Evolutionary conservation across 1,140 invertebrate species (phyloP).

Genomic region (Zelostemma sp.): DNA sequence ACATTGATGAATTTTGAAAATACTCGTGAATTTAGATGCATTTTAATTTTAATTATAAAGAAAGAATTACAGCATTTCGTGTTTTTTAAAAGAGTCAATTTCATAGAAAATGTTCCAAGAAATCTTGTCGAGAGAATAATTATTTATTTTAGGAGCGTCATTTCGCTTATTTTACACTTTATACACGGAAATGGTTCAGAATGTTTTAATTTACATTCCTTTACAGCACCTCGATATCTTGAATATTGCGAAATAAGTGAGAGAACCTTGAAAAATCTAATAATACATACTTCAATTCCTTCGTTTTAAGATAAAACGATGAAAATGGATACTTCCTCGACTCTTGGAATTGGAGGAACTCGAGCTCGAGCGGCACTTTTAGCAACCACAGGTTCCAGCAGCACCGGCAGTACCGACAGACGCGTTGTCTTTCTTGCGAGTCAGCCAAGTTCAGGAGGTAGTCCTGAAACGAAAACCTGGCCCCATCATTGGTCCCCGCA

Average conservation of each 20-base stretch:
- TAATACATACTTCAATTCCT: constrained; percentile 22
- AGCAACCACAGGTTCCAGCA: constrained; percentile 59
- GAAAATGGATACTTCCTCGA: constrained; percentile 65
- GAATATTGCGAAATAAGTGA: constrained; percentile 17
- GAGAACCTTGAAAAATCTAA: constrained; percentile 26
- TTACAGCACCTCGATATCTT: too few relatives aligned
- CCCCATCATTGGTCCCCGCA: constrained; percentile 69
- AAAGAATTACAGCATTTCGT: too few relatives aligned
- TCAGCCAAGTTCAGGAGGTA: constrained; percentile 52
- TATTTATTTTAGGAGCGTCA: too few relatives aligned
- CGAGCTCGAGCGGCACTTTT: constrained; percentile 64
- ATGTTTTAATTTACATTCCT: too few relatives aligned
- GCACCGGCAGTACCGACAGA: constrained; percentile 60
- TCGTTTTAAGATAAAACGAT: constrained; percentile 36
- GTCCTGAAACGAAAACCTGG: constrained; percentile 66
- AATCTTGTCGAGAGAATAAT: too few relatives aligned
- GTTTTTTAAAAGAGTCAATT: too few relatives aligned
- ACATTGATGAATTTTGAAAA: too few relatives aligned
- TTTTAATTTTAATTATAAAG: too few relatives aligned
- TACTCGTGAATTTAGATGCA: too few relatives aligned
- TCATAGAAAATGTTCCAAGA: too few relatives aligned
- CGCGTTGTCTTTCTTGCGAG: constrained; percentile 65
- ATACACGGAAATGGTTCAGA: too few relatives aligned
- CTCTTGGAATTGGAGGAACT: constrained; percentile 61
- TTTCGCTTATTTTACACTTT: too few relatives aligned